Evolutionary conservation across 2,888 invertebrate species (phyloP), one percentile per base, ranked within the genome.

Genomic region (Aquatica leii): DNA sequence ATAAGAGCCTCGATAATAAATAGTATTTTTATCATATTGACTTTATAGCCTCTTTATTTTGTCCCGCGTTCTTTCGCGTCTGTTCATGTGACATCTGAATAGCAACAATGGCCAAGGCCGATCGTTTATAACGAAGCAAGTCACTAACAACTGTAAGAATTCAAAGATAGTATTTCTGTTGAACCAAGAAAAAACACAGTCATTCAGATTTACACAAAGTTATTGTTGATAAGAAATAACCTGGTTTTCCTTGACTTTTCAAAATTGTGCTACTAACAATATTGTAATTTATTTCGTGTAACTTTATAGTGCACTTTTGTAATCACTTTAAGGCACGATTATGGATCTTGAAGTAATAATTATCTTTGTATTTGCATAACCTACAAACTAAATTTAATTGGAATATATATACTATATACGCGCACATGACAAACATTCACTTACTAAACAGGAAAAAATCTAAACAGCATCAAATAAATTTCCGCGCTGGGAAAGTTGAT

Each of bases 21-120:
- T 77, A 75, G 65, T 68, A 77, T 77, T 78, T 78, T 78, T 77
- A 77, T 77, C 73, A 76, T 76, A 76, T 77, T 71, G 76, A 75
- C 74, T 77, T 76, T 77, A 75, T 76, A 72, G 76, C 72, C 73
- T 75, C 76, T 77, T 76, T 75, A 78, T 78, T 77, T 77, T 76
- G 75, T 77, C 75, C 74, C 71, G 75, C 68, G 67, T 69, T 71
- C 71, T 68, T 68, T 59, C 63, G 66, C 67, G 70, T 72, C 69
- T 68, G 71, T 70, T 69, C 64, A 62, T 69, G 75, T 77, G 77
- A 77, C 78, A 77, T 75, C 75, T 78, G 78, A 77, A 78, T 78
- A 76, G 76, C 74, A 76, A 76, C 77, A 77, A 75, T 76, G 76
- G 71, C 74, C 78, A 77, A 78, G 76, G 78, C 65, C 77, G 76